Base-by-base conservation (phyloP, 1,140 invertebrate species). In the Drosophila quadrilineata region DNA sequence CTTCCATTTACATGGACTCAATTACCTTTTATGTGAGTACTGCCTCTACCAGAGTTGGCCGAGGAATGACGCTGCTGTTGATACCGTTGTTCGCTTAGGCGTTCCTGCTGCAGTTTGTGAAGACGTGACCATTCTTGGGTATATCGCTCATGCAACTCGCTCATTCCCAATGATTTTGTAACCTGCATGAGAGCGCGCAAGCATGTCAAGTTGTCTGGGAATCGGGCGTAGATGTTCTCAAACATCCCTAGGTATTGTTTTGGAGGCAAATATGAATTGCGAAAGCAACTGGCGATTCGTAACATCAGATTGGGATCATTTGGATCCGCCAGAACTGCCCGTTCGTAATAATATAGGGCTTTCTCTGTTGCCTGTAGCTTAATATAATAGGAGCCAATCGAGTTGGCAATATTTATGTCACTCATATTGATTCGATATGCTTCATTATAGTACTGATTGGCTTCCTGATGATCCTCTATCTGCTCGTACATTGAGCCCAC, bases 401-500 rank as follows among this genome's bases (percentile, higher is more conserved):
- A 98, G 87, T 97, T 95, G 56, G 98, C 95, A 0, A 97, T 96
- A 53, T 94, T 93, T 36, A 98, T 93, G 90, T 96, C 96, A 28
- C 95, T 95, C 43, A 98, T 97, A 89, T 95, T 97, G 87, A 96
- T 95, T 71, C 96, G 93, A 90, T 95, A 97, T 3, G 96, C 95
- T 93, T 98, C 97, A 90, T 93, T 94, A 75, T 97, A 95, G 91
- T 96, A 98, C 76, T 98, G 96, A 90, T 97, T 97, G 1, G 97
- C 96, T 90, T 96, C 95, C 77, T 97, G 96, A 72, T 97, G 96
- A 88, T 98, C 97, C 22, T 95, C 95, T 68, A 95, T 92, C 63
- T 91, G 92, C 75, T 98, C 96, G 82, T 95, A 96, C 72, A 98
- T 92, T 80, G 96, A 94, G 2, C 95, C 97, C 24, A 98, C 91